Evolutionary conservation across 30 jellyfish, hydroid and myxozoan genomes (phyloP).

Genomic region (Cassiopea xamachana): DNA sequence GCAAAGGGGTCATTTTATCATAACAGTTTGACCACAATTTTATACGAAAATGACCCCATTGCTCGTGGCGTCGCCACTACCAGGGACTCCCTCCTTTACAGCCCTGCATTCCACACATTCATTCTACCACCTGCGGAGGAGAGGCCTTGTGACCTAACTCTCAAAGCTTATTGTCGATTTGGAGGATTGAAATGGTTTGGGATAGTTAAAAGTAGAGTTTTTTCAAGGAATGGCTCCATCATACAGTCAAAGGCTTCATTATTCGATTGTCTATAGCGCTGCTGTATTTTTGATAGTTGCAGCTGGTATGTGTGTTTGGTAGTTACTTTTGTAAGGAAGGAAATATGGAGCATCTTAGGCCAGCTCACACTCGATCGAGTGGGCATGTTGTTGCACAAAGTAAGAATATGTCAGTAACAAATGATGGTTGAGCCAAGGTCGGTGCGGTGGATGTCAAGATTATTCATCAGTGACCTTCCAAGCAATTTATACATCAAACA

Average conservation of each 20-base stretch:
- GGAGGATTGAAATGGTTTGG: not conserved
- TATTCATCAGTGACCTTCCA: not conserved
- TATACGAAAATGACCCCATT: no score
- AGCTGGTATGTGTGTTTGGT: slow-evolving; percentile 68
- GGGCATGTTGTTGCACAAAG: not conserved
- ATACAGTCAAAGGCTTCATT: slow-evolving; percentile 63
- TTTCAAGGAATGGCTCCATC: slow-evolving; percentile 39
- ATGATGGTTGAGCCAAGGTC: not conserved
- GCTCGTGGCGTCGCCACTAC: no score
- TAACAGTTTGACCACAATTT: no score
- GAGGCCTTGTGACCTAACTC: not conserved
- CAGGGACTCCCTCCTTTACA: no score
- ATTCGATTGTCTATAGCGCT: slow-evolving; percentile 70
- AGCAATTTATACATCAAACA: not conserved
- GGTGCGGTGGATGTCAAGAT: not conserved
- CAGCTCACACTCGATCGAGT: not conserved
- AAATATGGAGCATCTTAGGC: not conserved
- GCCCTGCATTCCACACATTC: no score
- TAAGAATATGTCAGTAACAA: not conserved
- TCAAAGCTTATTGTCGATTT: not conserved
- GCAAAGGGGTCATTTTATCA: no score
- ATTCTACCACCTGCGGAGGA: not conserved
- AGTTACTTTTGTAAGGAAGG: not conserved
- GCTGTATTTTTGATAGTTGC: slow-evolving; percentile 73
- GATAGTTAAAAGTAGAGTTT: not conserved